Base-by-base conservation (phyloP, 2,888 invertebrate species). In the Nomada ruficornis region DNA sequence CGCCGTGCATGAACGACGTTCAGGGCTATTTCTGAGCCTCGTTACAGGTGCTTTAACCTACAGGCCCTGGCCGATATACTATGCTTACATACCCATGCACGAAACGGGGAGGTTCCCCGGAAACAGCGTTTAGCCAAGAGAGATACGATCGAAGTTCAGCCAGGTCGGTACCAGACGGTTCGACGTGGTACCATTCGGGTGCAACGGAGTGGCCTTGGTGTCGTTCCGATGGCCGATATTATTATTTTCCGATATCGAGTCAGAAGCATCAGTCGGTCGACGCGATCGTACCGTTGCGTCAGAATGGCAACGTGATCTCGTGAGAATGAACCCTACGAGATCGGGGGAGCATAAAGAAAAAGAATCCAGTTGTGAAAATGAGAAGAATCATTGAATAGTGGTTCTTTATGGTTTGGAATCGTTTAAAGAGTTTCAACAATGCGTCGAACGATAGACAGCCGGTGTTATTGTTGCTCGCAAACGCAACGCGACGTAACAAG, bases 131-230 rank as follows among this genome's bases (percentile, higher is more conserved):
- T 86, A 80, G 54, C 65, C 65, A 23, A 74, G 18, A 59, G 62
- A 86, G 84, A 82, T 88, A 86, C 88, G 86, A 85, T 86, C 82
- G 67, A 82, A 86, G 84, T 88, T 88, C 85, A 84, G 75, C 64
- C 82, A 69, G 62, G 55, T 29, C 71, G 80, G 77, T 77, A 77
- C 77, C 82, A 76, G 54, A 63, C 76, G 69, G 80, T 80, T 67
- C 76, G 68, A 82, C 60, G 76, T 36, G 57, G 76, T 76, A 71
- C 76, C 80, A 67, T 75, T 70, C 65, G 29, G 36, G 57, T 18
- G 59, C 57, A 42, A 77, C 63, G 36, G 52, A 67, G 60, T 44
- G 29, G 65, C 59, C 73, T 71, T 60, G 71, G 15, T 47, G 44
- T 52, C 64, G 57, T 69, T 78, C 63, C 54, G 60, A 70, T 64